These are phyloP conservation scores for Drosophila aff. DNA, from an alignment of 1,140 invertebrate species.

Conservation along the genomic window DNA sequence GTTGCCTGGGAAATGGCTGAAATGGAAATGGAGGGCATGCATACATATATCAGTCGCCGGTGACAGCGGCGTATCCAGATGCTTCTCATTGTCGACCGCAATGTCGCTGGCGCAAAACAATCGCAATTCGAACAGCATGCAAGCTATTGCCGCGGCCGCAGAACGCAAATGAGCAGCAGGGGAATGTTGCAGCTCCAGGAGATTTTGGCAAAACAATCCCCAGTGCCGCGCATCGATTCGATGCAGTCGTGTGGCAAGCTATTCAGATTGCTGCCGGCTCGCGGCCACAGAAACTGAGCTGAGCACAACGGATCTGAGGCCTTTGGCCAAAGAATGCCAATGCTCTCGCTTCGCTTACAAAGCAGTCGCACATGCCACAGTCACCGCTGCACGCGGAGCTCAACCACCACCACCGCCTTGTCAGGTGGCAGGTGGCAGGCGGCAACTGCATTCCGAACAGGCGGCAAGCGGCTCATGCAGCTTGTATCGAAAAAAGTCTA, in stretches of 20 bases:
- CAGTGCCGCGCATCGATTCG: conserved; percentile 37
- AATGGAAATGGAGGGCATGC: conserved; percentile 25
- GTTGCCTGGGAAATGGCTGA: conserved; percentile 5
- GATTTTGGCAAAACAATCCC: conserved; percentile 46
- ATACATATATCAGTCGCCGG: conserved; percentile 40
- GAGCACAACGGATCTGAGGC: conserved; percentile 34
- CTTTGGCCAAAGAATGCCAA: conserved; percentile 47
- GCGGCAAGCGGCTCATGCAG: neutral
- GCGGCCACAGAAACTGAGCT: conserved; percentile 20
- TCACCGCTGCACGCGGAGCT: conserved; percentile 1
- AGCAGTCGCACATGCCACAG: conserved; percentile 36
- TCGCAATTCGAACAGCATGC: conserved; percentile 46
- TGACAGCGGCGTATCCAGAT: conserved; percentile 31
- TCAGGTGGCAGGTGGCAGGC: conserved; percentile 19
- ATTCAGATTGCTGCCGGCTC: conserved; percentile 13
- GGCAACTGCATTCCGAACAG: conserved; percentile 1
- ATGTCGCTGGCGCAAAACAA: conserved; percentile 50
- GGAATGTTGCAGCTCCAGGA: conserved; percentile 14
- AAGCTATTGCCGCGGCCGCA: conserved; percentile 20
- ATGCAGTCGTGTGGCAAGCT: conserved; percentile 19
- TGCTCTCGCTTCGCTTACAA: conserved; percentile 60
- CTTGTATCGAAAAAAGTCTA: neutral
- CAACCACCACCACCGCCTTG: conserved; percentile 45
- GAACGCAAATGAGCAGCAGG: conserved; percentile 7
- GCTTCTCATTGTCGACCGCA: conserved; percentile 43